Percentiles rank a stretch among this genome's conserved stretches.
phyloP scores from a whole-genome alignment of 1,140 invertebrate genomes.

The Amyelois transitella region DNA sequence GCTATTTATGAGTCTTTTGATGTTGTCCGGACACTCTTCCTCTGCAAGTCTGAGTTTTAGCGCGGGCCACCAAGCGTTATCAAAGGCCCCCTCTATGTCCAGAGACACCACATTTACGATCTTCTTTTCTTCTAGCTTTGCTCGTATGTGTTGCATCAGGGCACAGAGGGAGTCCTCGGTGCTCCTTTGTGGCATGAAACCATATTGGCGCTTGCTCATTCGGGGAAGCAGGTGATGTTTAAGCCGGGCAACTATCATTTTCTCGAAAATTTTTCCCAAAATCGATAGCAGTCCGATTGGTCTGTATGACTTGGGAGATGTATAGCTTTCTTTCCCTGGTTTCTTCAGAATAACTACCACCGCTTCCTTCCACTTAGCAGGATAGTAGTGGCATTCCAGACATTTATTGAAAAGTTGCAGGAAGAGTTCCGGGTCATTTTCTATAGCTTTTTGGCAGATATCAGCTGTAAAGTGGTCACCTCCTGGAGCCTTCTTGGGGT shows the following conservation, averaged over 20 bases:
- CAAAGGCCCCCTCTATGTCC: no score
- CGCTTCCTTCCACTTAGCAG: slow-evolving; percentile 7
- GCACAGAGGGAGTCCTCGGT: slow-evolving; percentile 11
- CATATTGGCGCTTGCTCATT: background rate
- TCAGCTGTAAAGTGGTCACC: slow-evolving; percentile 3
- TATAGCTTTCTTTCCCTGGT: slow-evolving; percentile 10
- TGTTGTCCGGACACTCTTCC: background rate
- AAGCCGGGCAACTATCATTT: slow-evolving; percentile 2
- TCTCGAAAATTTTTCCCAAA: slow-evolving; percentile 9
- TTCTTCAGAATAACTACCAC: slow-evolving; percentile 6
- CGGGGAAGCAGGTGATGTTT: background rate
- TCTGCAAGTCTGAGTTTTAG: background rate
- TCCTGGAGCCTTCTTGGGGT: slow-evolving; percentile 8
- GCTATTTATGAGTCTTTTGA: background rate
- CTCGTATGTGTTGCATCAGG: background rate
- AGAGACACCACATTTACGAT: background rate
- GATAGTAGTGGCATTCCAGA: background rate
- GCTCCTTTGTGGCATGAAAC: slow-evolving; percentile 7
- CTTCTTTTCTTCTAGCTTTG: background rate
- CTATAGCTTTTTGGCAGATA: background rate
- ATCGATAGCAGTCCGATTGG: slow-evolving; percentile 12
- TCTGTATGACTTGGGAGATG: slow-evolving; percentile 7
- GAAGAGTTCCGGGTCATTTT: background rate
- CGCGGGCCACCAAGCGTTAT: slow-evolving; percentile 9
- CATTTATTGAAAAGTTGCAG: slow-evolving; percentile 1